Percentiles rank a stretch among this genome's conserved stretches.
Conservation (phyloP, 2,888 invertebrate genomes). For the Hirtodrosophila histrioides region DNA sequence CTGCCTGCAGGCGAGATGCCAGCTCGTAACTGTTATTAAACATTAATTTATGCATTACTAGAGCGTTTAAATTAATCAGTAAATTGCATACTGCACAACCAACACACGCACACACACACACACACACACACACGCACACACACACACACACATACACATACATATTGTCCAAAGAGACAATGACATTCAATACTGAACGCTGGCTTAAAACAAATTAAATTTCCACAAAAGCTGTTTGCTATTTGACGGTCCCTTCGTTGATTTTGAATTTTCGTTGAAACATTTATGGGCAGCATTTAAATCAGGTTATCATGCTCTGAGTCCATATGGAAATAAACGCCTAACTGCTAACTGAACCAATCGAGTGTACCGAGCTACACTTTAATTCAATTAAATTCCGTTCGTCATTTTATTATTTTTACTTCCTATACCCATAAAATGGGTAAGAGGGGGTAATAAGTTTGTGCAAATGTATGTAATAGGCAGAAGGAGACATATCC, state of each 20-base stretch:
- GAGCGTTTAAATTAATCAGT: slow-evolving; percentile 71
- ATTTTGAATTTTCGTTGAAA: slow-evolving; percentile 37
- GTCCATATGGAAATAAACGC: not conserved
- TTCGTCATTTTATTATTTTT: no score
- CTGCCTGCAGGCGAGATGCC: slow-evolving; percentile 37
- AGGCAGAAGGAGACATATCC: no score
- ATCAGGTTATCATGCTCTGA: slow-evolving; percentile 3
- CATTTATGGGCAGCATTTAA: slow-evolving; percentile 30
- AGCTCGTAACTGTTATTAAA: slow-evolving; percentile 64
- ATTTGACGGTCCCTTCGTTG: slow-evolving; percentile 46
- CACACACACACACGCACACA: slow-evolving; percentile 6
- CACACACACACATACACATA: slow-evolving; percentile 2
- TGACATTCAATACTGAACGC: slow-evolving; percentile 33
- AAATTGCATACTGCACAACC: slow-evolving; percentile 55
- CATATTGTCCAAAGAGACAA: slow-evolving; percentile 13
- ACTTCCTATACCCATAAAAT: no score
- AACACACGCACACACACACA: slow-evolving; percentile 11
- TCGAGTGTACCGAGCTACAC: not conserved
- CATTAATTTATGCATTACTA: slow-evolving; percentile 73
- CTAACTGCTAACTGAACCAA: not conserved
- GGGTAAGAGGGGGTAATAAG: no score
- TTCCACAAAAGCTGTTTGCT: slow-evolving; percentile 57
- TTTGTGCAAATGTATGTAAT: no score
- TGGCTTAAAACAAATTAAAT: slow-evolving; percentile 58
- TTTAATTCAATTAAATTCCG: not conserved